Percentiles rank a stretch among this genome's conserved stretches.
Evolutionary conservation across 23 tunicate species (phyloP).

Genomic region (Corella eumyota): DNA sequence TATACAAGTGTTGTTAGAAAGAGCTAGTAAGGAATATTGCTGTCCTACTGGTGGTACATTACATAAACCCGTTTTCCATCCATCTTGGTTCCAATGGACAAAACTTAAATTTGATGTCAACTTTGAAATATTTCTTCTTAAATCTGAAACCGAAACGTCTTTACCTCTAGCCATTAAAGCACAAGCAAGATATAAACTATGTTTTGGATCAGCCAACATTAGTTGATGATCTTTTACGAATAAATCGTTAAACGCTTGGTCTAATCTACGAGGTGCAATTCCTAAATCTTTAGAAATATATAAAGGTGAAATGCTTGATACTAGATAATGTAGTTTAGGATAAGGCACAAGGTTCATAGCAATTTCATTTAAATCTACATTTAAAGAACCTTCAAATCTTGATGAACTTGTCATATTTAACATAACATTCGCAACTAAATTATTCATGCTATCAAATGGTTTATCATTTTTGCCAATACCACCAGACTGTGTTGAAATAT

Average conservation of each 20-base stretch:
- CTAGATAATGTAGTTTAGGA: constrained; percentile 81
- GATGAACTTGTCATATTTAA: constrained; percentile 96
- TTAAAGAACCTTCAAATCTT: constrained; percentile 92
- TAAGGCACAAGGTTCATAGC: constrained; percentile 97
- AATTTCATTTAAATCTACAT: constrained; percentile 98
- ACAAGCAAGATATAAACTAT: constrained; percentile 68
- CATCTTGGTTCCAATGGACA: constrained; percentile 97
- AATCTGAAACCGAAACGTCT: constrained; percentile 77
- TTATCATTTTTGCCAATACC: constrained; percentile 24
- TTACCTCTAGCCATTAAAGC: constrained; percentile 92
- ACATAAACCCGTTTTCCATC: constrained; percentile 99
- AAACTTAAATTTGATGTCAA: constrained; percentile 53
- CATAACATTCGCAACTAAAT: constrained; percentile 86
- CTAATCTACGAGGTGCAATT: constrained; percentile 59
- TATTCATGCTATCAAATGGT: constrained; percentile 91
- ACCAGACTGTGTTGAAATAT: constrained; percentile 1
- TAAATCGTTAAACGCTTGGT: constrained; percentile 87
- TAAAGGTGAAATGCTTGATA: constrained; percentile 81
- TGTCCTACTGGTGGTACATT: constrained; percentile 82
- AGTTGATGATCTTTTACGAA: constrained; percentile 71
- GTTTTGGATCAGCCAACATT: constrained; percentile 58
- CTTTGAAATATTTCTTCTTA: constrained; percentile 67
- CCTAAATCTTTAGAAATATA: constrained; percentile 89
- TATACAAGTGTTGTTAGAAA: constrained; percentile 82
- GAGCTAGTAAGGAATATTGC: constrained; percentile 75